These are phyloP conservation scores for Bolborhynchus lineola DNA, from an alignment of 2,113 vertebrate genomes.

Conservation along the genomic window DNA sequence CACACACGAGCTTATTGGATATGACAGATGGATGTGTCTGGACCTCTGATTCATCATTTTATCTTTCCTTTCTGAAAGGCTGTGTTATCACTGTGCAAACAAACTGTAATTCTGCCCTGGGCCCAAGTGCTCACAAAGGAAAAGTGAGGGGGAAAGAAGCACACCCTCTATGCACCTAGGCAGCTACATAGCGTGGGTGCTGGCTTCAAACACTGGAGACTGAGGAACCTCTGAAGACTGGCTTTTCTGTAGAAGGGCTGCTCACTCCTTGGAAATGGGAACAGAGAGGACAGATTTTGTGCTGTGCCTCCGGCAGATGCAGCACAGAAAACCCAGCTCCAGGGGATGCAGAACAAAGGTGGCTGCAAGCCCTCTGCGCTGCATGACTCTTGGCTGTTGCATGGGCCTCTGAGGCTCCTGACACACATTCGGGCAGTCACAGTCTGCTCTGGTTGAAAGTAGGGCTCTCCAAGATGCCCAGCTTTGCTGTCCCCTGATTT, in stretches of 20 bases:
- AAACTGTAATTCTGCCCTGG: not conserved
- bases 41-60: not conserved
- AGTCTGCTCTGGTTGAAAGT: not conserved
- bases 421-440: not conserved
- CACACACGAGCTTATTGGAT: not conserved
- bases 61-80: not conserved
- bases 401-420: rapidly evolving
- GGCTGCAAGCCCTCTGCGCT: not conserved
- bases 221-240: not conserved
- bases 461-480: not conserved
- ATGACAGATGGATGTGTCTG: slow-evolving; percentile 33
- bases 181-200: rapidly evolving
- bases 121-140: not conserved
- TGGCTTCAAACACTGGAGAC: not conserved
- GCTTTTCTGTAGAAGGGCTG: not conserved
- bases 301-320: not conserved
- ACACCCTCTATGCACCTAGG: rapidly evolving
- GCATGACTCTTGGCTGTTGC: rapidly evolving
- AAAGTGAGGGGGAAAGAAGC: not conserved
- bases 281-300: not conserved
- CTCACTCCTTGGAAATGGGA: not conserved
- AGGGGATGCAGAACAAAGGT: not conserved
- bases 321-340: not conserved
- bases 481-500: not conserved
- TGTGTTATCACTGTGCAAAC: not conserved